Conservation (phyloP, 2,888 invertebrate species). For the Cybosia mesomella region DNA sequence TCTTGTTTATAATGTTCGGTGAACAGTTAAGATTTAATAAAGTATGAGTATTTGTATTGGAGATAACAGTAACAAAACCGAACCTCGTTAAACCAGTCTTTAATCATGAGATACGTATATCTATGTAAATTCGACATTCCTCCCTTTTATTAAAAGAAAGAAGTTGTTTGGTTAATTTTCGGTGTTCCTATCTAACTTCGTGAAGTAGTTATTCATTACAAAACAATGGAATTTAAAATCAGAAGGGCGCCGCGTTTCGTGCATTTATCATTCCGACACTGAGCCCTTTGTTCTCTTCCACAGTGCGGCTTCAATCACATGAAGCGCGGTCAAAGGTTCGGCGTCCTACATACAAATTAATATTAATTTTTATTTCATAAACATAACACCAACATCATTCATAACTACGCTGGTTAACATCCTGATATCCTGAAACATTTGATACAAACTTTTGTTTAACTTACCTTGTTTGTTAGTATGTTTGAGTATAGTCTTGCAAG, state of each 20-base stretch:
- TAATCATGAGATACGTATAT: slow-evolving; percentile 40
- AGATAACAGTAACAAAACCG: slow-evolving; percentile 48
- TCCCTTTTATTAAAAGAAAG: slow-evolving; percentile 30
- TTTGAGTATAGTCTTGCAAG: background rate
- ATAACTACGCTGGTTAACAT: slow-evolving; percentile 12
- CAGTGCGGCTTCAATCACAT: slow-evolving; percentile 64
- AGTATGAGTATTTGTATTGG: slow-evolving; percentile 41
- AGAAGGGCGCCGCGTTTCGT: slow-evolving; percentile 72
- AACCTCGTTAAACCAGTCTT: slow-evolving; percentile 44
- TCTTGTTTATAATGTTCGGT: slow-evolving; percentile 42
- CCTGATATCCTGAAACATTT: background rate
- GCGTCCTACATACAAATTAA: slow-evolving; percentile 52
- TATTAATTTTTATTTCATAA: slow-evolving; percentile 54
- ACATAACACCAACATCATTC: slow-evolving; percentile 40
- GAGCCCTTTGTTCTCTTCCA: slow-evolving; percentile 71
- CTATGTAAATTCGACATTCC: slow-evolving; percentile 31
- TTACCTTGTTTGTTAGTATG: background rate
- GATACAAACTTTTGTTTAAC: background rate
- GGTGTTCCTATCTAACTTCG: slow-evolving; percentile 35
- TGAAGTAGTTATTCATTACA: slow-evolving; percentile 56
- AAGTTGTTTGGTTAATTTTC: slow-evolving; percentile 34
- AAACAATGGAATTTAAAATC: slow-evolving; percentile 74
- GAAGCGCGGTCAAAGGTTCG: slow-evolving; percentile 67
- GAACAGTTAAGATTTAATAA: slow-evolving; percentile 46
- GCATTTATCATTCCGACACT: slow-evolving; percentile 74